Conservation (phyloP, 2,797 vertebrate species). For the Euthynnus affinis region DNA sequence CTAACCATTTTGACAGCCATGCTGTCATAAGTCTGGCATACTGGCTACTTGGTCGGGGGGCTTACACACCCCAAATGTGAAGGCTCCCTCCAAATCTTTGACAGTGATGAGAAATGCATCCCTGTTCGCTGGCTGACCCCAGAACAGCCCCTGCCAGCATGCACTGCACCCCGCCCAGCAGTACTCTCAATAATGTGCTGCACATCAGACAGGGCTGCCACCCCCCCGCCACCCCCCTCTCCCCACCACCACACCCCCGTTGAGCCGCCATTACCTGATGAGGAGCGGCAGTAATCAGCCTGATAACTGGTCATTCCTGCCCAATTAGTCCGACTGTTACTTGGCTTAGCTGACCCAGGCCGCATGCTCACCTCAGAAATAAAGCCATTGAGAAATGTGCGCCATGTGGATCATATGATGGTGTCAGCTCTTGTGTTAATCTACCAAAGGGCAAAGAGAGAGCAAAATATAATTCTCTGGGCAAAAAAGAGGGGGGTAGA, state of each 20-base stretch:
- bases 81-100: conserved; percentile 42
- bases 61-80: conserved; percentile 17
- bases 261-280: conserved; percentile 68
- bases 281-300: conserved; percentile 79
- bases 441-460: conserved; percentile 8
- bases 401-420: conserved; percentile 66
- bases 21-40: conserved; percentile 44
- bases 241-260: neutral
- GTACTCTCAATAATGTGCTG: conserved; percentile 72
- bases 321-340: conserved; percentile 67
- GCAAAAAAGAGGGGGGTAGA: neutral
- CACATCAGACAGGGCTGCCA: conserved; percentile 39
- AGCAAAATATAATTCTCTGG: neutral
- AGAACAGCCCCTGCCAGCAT: conserved; percentile 44
- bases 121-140: conserved; percentile 77
- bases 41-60: conserved; percentile 13
- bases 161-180: conserved; percentile 17
- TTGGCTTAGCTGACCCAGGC: conserved; percentile 49
- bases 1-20: conserved; percentile 28
- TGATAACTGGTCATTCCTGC: conserved; percentile 61
- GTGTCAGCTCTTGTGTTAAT: conserved; percentile 55
- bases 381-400: conserved; percentile 64
- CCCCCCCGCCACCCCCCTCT: no score
- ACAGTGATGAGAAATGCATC: conserved; percentile 69
- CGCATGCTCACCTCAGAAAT: conserved; percentile 27